Evolutionary conservation across 2,888 invertebrate genomes (phyloP).

Genomic region (Linnaemya vulpina): DNA sequence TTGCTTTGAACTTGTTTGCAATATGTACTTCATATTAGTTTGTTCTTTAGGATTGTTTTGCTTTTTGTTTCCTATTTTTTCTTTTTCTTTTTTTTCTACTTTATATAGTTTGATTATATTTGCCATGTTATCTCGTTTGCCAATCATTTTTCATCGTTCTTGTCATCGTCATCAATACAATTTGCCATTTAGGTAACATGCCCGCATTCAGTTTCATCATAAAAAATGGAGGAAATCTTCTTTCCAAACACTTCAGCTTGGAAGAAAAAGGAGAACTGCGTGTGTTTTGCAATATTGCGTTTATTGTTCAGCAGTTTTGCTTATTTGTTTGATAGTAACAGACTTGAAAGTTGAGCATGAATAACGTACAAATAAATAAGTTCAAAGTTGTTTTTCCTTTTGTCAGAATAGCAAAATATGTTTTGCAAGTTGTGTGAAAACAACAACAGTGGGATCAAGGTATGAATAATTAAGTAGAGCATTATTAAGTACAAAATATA

Average conservation of each 20-base stretch:
- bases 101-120: conserved; percentile 62
- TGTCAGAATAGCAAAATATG: conserved; percentile 32
- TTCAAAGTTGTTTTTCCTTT: conserved; percentile 6
- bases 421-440: conserved; percentile 26
- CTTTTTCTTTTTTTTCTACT: conserved; percentile 28
- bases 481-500: no score
- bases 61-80: conserved; percentile 4
- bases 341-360: conserved; percentile 22
- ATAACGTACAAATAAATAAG: conserved; percentile 28
- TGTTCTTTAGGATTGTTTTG: conserved; percentile 35
- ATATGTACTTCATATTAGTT: conserved; percentile 48
- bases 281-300: conserved; percentile 19
- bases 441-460: conserved; percentile 40
- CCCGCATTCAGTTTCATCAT: conserved; percentile 51
- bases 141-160: conserved; percentile 66
- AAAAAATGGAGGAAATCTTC: conserved; percentile 32
- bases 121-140: conserved; percentile 67
- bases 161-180: conserved; percentile 60
- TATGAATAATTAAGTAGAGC: no score
- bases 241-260: conserved; percentile 47
- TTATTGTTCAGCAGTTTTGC: conserved; percentile 55
- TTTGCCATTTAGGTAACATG: conserved; percentile 66
- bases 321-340: conserved; percentile 51
- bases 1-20: conserved; percentile 26
- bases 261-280: neutral